Evolutionary conservation across 2,797 vertebrate genomes (phyloP), one percentile per base, ranked within the genome.

Genomic region (Tolypeutes matacus): DNA sequence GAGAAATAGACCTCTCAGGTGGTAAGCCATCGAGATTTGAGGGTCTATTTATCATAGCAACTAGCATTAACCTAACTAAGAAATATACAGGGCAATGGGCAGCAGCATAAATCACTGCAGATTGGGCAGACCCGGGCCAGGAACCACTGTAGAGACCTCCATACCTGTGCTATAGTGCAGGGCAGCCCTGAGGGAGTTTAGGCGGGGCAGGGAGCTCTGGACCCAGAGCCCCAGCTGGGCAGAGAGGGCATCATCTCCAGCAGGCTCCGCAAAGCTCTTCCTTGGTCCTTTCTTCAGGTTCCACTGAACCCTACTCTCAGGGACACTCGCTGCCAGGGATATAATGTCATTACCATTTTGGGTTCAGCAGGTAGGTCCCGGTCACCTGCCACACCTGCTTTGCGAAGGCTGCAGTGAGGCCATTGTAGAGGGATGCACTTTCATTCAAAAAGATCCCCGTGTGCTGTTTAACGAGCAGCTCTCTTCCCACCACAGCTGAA

Each of bases 181-280:
- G 17, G 51, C 51, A 53, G 13, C 51, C 58, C 42, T 11, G 56
- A 11, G 46, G 7, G 46, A 46, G 46, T 5, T 46, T 5, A 9
- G 42, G 4, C n/a, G 34, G 21, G 10, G 15, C 13, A 53, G 15
- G 21, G 2, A 1, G 21, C 0, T 20, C 42, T 21, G 62, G 21
- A 10, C 6, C 4, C 0, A 65, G 27, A 53, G 14, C 18, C 60
- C 3, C 2, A 25, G 27, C n/a, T 34, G 9, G 69, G n/a, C 58
- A 0, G 3, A 20, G 2, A 0, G 2, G 70, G 2, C n/a, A 0
- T 1, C 31, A n/a, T n/a, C 9, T 23, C 58, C 20, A 7, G 46
- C 20, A 29, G 20, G 27, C n/a, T 34, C 21, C 13, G 8, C 7
- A 9, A 73, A 49, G 11, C 31, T 17, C 42, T 2, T 3, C n/a